Base-by-base conservation (phyloP, 2,113 vertebrate genomes). In the Menura novaehollandiae region DNA sequence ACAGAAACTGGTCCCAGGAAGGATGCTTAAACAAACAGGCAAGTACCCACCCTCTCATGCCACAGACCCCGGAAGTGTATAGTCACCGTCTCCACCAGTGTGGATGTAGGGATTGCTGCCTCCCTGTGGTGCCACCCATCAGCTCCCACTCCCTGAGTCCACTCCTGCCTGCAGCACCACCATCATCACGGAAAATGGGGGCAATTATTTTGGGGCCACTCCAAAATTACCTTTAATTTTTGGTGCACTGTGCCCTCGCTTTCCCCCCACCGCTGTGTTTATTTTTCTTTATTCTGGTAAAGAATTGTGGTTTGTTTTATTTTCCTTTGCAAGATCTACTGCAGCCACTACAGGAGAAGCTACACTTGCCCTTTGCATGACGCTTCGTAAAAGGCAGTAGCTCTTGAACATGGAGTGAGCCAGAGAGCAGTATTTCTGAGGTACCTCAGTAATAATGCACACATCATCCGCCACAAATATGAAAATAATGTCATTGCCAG, bases 401-500 rank as follows among this genome's bases (percentile, higher is more conserved):
- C 55, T 95, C 83, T 93, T 27, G 15, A 84, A 83, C 0, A 6
- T 9, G 8, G 39, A 75, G 53, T 35, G 91, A 95, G 37, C 39
- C 71, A 88, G 78, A 73, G 53, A 91, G 67, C 91, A 75, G 93
- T 95, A 79, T 89, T 69, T 87, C 72, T 80, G 77, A 37, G 9
- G 26, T 44, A 41, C 49, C 74, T 96, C 43, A 8, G 67, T 89
- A 66, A 58, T 83, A 92, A 90, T 59, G 55, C 32, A 82, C 24
- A 64, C 51, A 49, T 43, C 7, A 13, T 72, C 67, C 81, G 58
- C 85, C 39, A 24, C 51, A 78, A 72, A 89, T 62, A 88, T 94
- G 85, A 91, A 89, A 92, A 87, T 62, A 74, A 89, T 88, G 88
- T 63, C 76, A 91, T 53, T 94, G 88, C 55, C 58, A 72, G 88